Base-by-base conservation (phyloP, 2,113 vertebrate species). In the Pleuronectes platessa region DNA sequence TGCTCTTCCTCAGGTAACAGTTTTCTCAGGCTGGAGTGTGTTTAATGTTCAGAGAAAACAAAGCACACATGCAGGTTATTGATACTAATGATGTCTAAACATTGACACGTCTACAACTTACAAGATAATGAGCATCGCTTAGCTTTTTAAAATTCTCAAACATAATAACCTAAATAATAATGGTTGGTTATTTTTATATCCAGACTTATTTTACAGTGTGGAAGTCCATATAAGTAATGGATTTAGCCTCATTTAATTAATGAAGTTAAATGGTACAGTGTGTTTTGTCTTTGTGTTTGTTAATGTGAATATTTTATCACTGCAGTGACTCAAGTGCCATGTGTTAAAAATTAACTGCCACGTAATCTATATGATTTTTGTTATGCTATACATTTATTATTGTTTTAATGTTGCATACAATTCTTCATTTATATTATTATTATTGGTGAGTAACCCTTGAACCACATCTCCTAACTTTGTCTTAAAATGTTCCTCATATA, bases 1-100 rank as follows among this genome's bases (percentile, higher is more conserved):
- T 77, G 67, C 61, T 74, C 56, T 68, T 83, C 67, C 88, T 91
- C 88, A 86, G 90, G 88, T 89, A 85, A 75, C 56, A 14, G 64
- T 60, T 74, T 76, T 74, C 75, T 88, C 77, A 82, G 75, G 72
- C 79, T 56, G 31, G 31, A 2, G 69, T 74, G 71, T 49, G 17
- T 49, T 49, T 17, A 17, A 15, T n/a, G 51, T 15, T 54, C 20
- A n/a, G 51, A 15, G 18, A 7, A n/a, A 54, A 54, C 51, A 8
- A 31, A 54, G 51, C 51, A n/a, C 5, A 54, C 51, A 53, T 74
- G 65, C 72, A 71, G 69, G 35, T 35, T 40, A 66, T 17, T 21
- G 24, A 65, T 58, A 31, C n/a, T 56, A 8, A 24, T 73, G 13
- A 47, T 61, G 47, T 61, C 24, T 64, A 42, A 68, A 51, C 21